These are phyloP conservation scores for Ptychochromis oligacanthus DNA, from an alignment of 2,113 vertebrate species.

Conservation along the genomic window DNA sequence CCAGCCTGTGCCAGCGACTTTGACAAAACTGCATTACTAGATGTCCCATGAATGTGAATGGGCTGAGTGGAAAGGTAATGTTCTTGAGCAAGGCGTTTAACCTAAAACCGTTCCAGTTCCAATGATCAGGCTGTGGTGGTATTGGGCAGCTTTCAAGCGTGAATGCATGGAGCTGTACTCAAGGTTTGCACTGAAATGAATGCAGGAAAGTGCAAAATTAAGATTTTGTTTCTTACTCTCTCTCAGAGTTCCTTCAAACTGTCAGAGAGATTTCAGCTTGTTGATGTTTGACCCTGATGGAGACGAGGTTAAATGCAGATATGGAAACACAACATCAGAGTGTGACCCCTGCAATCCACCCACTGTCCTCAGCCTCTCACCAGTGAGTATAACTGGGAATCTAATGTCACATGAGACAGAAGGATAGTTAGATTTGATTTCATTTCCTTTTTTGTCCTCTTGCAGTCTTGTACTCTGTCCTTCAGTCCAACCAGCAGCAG, in stretches of 20 bases:
- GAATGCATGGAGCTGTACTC: background rate
- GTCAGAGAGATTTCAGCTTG: constrained; percentile 34
- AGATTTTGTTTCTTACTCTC: background rate
- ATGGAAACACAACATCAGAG: background rate
- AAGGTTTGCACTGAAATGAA: background rate
- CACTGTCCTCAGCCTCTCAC: constrained; percentile 21
- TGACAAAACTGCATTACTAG: too few species aligned
- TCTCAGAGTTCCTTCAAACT: constrained; percentile 62
- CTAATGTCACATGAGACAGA: background rate
- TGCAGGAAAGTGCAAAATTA: background rate
- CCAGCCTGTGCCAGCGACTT: too few species aligned
- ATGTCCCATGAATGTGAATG: too few species aligned
- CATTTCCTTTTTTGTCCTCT: background rate
- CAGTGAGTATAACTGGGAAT: constrained; percentile 19
- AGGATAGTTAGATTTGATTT: too few species aligned
- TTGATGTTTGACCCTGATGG: constrained; percentile 55
- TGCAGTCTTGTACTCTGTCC: constrained; percentile 43
- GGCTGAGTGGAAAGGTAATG: too few species aligned
- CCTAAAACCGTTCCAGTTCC: too few species aligned
- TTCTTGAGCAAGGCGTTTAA: too few species aligned
- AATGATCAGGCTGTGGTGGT: background rate
- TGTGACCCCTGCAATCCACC: background rate
- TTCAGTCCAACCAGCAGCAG: background rate
- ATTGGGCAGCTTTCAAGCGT: background rate
- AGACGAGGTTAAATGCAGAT: constrained; percentile 50